A percentile compares a stretch with the other conserved stretches of the same genome.
Conservation (phyloP, 2,888 invertebrate species). For the Nemotelus pantherinus region DNA sequence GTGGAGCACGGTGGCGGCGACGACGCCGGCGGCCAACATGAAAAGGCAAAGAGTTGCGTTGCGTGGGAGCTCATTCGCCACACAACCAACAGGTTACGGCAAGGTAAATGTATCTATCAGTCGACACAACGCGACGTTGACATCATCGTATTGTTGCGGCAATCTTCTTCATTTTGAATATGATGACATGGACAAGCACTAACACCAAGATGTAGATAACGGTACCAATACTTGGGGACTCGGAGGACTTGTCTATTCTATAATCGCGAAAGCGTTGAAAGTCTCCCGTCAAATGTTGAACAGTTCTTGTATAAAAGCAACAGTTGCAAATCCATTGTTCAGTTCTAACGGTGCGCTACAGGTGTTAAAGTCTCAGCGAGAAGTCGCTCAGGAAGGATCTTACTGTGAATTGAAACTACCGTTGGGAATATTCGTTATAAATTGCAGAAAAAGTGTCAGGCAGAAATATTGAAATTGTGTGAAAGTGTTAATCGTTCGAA, state of each 20-base stretch:
- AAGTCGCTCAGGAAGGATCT: neutral
- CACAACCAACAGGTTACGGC: neutral
- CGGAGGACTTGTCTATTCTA: no score
- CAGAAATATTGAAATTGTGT: no score
- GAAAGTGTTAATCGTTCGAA: no score
- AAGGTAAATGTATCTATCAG: conserved; percentile 25
- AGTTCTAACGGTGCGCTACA: conserved; percentile 54
- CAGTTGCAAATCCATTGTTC: conserved; percentile 48
- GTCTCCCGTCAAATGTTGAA: neutral
- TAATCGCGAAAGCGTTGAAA: neutral
- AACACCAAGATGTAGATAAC: neutral
- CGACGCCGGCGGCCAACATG: neutral
- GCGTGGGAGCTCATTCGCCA: conserved; percentile 28
- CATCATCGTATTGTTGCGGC: conserved; percentile 14
- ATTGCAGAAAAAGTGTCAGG: neutral
- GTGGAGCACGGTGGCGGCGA: no score
- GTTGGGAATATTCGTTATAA: conserved; percentile 25
- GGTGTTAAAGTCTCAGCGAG: conserved; percentile 50
- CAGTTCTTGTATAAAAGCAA: conserved; percentile 52
- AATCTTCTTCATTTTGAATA: conserved; percentile 8
- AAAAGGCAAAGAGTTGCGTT: conserved; percentile 23
- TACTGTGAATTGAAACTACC: conserved; percentile 2
- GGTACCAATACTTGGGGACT: no score
- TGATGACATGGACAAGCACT: neutral
- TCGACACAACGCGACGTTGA: neutral